Base-by-base conservation (phyloP, 2,888 invertebrate genomes). In the Drosophila kuntzei region DNA sequence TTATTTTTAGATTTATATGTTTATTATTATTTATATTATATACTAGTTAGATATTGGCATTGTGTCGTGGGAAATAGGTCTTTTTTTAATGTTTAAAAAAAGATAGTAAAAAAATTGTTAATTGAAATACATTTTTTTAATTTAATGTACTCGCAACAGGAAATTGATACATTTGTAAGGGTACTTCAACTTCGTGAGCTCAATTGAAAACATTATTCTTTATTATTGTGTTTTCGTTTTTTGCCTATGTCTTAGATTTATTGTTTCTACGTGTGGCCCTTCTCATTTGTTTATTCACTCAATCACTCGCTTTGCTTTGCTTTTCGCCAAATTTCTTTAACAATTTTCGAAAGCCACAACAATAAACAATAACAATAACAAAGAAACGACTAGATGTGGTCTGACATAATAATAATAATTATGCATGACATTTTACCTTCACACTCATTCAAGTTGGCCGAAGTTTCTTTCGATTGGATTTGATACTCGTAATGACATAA, bases 331-430 rank as follows among this genome's bases (percentile, higher is more conserved):
- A 69, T 82, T 71, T 77, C 68, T 77, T 66, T 53, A 72, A 71
- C 47, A 47, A 41, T 59, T 75, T 50, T 80, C 60, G 85, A 82
- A 87, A 82, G 88, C 70, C 47, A 41, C 63, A 64, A 60, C n/a
- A 37, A 44, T n/a, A 34, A 41, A 57, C 34, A 61, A 62, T 16
- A 41, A 57, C 34, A 61, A 62, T 16, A 62, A 53, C 25, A 47
- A 64, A 47, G 44, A 12, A 64, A 55, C 22, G 43, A 55, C 37
- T 65, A 61, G 57, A 55, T 67, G 29, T 32, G 43, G 63, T 69
- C 89, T 85, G 89, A 87, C 85, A 89, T 85, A 85, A 85, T 27
- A 27, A 85, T 27, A 27, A 27, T 85, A 83, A 88, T 83, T 89
- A 87, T 88, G 79, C 73, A 78, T 67, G 68, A 70, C 63, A 72